A percentile compares a stretch with the other conserved stretches of the same genome.
Evolutionary conservation across 1,140 invertebrate species (phyloP).

Genomic region (Drosophila saltans): DNA sequence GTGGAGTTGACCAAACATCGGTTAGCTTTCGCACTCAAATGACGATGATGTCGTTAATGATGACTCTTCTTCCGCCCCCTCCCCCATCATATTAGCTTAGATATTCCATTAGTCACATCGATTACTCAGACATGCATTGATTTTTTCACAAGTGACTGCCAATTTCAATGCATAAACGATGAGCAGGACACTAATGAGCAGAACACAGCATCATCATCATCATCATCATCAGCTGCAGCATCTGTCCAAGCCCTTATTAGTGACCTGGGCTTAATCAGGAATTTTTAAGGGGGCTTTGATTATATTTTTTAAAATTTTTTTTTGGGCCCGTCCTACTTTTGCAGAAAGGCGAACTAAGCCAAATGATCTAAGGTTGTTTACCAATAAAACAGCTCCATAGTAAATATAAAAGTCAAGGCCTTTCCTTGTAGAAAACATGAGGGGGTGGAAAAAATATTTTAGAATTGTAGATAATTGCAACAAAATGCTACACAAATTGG

Average conservation of each 20-base stretch:
- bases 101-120: constrained; percentile 78
- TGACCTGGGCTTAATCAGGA: neutral
- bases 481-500: too few species aligned
- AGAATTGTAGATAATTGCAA: too few species aligned
- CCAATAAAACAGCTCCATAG: too few species aligned
- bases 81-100: constrained; percentile 69
- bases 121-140: constrained; percentile 82
- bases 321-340: neutral
- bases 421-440: too few species aligned
- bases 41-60: neutral
- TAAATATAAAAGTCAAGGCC: too few species aligned
- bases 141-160: constrained; percentile 79
- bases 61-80: neutral
- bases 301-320: neutral
- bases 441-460: too few species aligned
- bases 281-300: neutral
- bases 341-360: neutral
- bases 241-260: neutral
- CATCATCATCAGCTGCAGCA: constrained; percentile 10
- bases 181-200: constrained; percentile 68
- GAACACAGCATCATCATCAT: neutral
- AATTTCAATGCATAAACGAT: constrained; percentile 81
- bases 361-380: too few species aligned
- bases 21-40: neutral
- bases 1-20: neutral